Evolutionary conservation across 2,113 vertebrate genomes (phyloP).

Genomic region (Ancistrus triradiatus): DNA sequence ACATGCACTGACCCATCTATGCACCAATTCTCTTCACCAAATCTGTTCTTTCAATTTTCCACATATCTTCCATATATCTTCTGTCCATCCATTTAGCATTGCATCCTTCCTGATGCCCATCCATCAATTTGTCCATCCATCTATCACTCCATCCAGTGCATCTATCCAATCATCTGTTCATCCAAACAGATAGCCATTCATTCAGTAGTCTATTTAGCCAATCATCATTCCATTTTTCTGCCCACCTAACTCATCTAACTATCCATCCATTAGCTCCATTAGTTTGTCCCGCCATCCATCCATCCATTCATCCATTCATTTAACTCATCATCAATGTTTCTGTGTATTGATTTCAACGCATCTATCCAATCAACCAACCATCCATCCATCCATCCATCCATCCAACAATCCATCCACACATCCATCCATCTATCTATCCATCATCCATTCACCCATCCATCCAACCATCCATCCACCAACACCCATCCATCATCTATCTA

Average conservation of each 20-base stretch:
- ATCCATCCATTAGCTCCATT: background rate
- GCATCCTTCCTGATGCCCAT: background rate
- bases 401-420: background rate
- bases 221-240: background rate
- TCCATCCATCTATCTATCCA: too few species aligned
- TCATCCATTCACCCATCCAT: conserved; percentile 2
- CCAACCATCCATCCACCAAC: background rate
- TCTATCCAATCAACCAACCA: background rate
- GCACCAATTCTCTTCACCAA: too few species aligned
- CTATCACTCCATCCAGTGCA: too few species aligned
- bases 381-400: background rate
- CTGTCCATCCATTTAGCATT: too few species aligned
- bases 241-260: background rate
- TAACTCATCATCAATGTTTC: too few species aligned
- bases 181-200: background rate
- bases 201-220: background rate
- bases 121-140: background rate
- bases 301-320: background rate
- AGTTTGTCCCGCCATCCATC: background rate
- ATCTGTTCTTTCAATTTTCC: too few species aligned
- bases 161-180: background rate
- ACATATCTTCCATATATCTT: too few species aligned
- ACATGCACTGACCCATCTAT: background rate
- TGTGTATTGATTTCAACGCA: too few species aligned
- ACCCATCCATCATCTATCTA: background rate